These are phyloP conservation scores for Engystomops pustulosus DNA, from an alignment of 2,113 vertebrate genomes.

Conservation along the genomic window DNA sequence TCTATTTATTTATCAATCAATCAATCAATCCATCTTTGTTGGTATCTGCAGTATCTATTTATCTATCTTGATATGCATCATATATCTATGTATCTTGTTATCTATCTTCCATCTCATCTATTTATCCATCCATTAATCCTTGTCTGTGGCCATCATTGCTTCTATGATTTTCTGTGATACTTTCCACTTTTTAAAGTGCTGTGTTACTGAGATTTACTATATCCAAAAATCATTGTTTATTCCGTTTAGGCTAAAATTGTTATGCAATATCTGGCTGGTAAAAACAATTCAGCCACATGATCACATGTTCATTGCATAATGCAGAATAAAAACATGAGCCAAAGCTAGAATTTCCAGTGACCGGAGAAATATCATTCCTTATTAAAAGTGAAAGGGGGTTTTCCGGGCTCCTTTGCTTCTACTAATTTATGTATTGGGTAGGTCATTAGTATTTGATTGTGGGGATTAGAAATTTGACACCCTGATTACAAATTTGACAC, in stretches of 20 bases:
- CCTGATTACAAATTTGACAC: too few species aligned
- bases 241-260: neutral
- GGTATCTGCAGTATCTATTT: too few species aligned
- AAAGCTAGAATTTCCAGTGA: neutral
- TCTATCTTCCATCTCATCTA: too few species aligned
- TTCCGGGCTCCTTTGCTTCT: too few species aligned
- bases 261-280: neutral
- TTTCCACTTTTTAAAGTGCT: too few species aligned
- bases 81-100: neutral
- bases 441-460: too few species aligned
- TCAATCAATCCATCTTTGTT: neutral
- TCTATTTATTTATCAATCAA: too few species aligned
- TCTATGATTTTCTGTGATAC: too few species aligned
- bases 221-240: neutral
- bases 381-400: too few species aligned
- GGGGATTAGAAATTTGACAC: too few species aligned
- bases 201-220: neutral
- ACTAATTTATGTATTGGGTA: too few species aligned
- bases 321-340: neutral
- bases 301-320: conserved; percentile 1
- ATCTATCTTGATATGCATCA: neutral
- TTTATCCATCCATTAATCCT: neutral
- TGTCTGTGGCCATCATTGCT: too few species aligned
- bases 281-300: neutral
- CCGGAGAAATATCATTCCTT: neutral